These are phyloP conservation scores for Zophobas atratus DNA, from an alignment of 1,140 invertebrate genomes.

Conservation along the genomic window DNA sequence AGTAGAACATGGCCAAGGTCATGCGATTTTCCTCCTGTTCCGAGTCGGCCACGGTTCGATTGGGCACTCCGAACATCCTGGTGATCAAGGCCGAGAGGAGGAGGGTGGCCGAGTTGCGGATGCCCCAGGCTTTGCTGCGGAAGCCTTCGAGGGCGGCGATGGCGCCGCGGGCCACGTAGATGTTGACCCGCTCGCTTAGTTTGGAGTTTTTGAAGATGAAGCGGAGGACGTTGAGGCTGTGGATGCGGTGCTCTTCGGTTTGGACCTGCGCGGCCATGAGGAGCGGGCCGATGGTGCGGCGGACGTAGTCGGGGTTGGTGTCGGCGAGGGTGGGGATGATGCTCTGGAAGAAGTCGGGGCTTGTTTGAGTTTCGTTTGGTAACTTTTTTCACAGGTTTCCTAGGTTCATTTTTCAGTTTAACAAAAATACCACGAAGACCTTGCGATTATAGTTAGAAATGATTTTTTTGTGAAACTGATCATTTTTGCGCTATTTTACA, in stretches of 20 bases:
- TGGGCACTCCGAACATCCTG: constrained; percentile 93
- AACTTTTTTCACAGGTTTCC: too few species aligned
- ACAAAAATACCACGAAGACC: too few species aligned
- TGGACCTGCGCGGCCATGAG: constrained; percentile 68
- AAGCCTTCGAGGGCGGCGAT: constrained; percentile 83
- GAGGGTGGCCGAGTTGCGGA: constrained; percentile 90
- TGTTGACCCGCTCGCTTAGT: constrained; percentile 80
- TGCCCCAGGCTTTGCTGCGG: constrained; percentile 83
- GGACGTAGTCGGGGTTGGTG: constrained; percentile 69
- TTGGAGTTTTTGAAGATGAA: constrained; percentile 84
- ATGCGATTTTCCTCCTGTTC: constrained; percentile 83
- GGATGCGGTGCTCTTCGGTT: constrained; percentile 74
- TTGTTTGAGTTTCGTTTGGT: too few species aligned
- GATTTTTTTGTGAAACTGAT: too few species aligned
- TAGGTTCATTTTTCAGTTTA: too few species aligned
- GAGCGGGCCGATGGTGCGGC: constrained; percentile 74
- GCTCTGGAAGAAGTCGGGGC: background rate
- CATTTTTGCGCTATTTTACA: too few species aligned
- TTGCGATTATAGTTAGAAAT: too few species aligned
- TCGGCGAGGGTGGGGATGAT: constrained; percentile 51
- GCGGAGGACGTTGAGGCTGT: constrained; percentile 90
- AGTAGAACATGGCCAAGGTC: constrained; percentile 87
- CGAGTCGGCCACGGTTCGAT: constrained; percentile 76
- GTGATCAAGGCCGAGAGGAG: constrained; percentile 89
- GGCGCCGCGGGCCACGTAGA: constrained; percentile 82